Evolutionary conservation across 2,888 invertebrate genomes (phyloP), one percentile per base, ranked within the genome.

Genomic region (Ectropis crepuscularia): DNA sequence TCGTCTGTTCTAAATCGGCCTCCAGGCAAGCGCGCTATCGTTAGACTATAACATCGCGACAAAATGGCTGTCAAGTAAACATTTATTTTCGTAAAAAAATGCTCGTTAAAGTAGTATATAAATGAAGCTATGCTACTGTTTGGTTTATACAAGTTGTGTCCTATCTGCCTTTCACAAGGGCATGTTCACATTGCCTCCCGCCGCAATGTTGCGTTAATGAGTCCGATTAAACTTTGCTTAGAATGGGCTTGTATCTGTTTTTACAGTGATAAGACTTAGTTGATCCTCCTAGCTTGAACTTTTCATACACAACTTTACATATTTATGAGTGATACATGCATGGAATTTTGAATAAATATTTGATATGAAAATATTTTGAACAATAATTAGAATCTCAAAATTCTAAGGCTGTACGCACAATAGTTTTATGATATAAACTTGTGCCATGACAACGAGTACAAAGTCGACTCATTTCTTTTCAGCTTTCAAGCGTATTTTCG

Each of bases 161-260:
- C 57, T 69, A 66, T 68, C 66, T 63, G 65, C 55, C 64, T 68
- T 67, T 67, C 55, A 55, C 57, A 71, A 71, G 69, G 68, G 59
- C 67, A 50, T 55, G 55, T 61, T 62, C 61, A 57, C 66, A 66
- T 69, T 67, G 62, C 57, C 57, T 46, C 57, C 55, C 47, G 45
- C 69, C 71, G 53, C 68, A 71, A 68, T 61, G 66, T 69, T 61
- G 66, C 64, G 69, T 63, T 69, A 71, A 69, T 68, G 66, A 68
- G 63, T 59, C 53, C 66, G 66, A 61, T 69, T 60, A 68, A 71
- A 71, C 69, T 71, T 69, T 68, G 48, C 61, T 61, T 57, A 36
- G 36, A 59, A 60, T 65, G 50, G 59, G 60, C 41, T 37, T 61
- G 67, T 69, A 59, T 63, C 64, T 69, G 69, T 68, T 68, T 69